These are phyloP conservation scores for Paratilapia polleni DNA, from an alignment of 2,113 vertebrate species.

Conservation along the genomic window DNA sequence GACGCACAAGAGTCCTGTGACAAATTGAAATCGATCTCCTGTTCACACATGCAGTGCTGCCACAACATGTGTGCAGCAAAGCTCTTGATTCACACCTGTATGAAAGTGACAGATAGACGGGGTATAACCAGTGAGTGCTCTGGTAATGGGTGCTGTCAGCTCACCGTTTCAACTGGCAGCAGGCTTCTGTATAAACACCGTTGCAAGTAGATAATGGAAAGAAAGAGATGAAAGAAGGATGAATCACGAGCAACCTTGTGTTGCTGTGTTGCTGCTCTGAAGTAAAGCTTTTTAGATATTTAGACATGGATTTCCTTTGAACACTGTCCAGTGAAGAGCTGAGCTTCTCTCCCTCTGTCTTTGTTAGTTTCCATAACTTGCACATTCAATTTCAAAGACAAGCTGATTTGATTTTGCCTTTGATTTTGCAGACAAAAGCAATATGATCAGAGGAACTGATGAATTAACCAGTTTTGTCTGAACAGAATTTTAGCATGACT, in stretches of 20 bases:
- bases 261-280: constrained; percentile 39
- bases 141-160: constrained; percentile 49
- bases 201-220: constrained; percentile 52
- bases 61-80: background rate
- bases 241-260: constrained; percentile 42
- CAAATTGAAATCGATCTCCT: background rate
- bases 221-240: constrained; percentile 52
- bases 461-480: constrained; percentile 2
- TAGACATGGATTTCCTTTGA: constrained; percentile 33
- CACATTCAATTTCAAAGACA: constrained; percentile 1
- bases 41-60: background rate
- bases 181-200: constrained; percentile 26
- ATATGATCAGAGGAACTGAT: background rate
- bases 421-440: constrained; percentile 26
- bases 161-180: constrained; percentile 32
- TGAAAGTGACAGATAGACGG: background rate
- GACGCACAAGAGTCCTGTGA: background rate
- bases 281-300: constrained; percentile 41
- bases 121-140: constrained; percentile 5
- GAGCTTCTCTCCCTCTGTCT: background rate
- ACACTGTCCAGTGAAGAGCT: constrained; percentile 30
- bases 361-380: constrained; percentile 16
- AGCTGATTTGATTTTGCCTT: constrained; percentile 24
- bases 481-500: background rate
- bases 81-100: background rate